These are phyloP conservation scores for Nomia melanderi DNA, from an alignment of 1,140 invertebrate species.

Conservation along the genomic window DNA sequence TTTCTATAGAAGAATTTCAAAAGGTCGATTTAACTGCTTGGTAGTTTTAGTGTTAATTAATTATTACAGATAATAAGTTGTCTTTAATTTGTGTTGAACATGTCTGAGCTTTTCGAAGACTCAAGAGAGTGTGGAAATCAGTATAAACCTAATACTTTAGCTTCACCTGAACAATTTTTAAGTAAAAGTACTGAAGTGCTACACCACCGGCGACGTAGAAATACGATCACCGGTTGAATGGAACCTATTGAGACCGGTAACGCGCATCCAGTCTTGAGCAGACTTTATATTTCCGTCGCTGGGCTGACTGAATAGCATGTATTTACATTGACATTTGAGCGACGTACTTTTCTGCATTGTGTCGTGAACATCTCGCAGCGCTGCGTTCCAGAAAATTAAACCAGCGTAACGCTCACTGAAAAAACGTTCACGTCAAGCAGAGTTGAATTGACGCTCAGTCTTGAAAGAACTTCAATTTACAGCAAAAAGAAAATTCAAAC, in stretches of 20 bases:
- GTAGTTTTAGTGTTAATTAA: too few species aligned
- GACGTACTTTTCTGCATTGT: background rate
- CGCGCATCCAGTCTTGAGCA: background rate
- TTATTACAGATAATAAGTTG: too few species aligned
- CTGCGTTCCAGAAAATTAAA: background rate
- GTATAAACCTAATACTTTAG: too few species aligned
- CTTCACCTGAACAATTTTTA: too few species aligned
- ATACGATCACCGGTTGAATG: background rate
- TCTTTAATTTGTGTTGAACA: too few species aligned
- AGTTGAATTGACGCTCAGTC: background rate
- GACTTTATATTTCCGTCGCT: constrained; percentile 1
- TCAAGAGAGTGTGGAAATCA: too few species aligned
- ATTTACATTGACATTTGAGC: constrained; percentile 8
- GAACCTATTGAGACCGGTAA: background rate
- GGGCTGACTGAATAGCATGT: background rate
- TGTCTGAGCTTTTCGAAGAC: too few species aligned
- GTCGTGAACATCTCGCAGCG: background rate
- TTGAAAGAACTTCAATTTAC: background rate
- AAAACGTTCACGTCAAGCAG: background rate
- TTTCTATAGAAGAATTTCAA: too few species aligned
- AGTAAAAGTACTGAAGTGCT: too few species aligned
- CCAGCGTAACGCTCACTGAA: background rate
- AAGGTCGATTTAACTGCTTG: too few species aligned
- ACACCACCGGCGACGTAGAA: background rate
- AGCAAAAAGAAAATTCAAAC: background rate